Evolutionary conservation across 2,113 vertebrate genomes (phyloP).

Genomic region (Grallaria varia): DNA sequence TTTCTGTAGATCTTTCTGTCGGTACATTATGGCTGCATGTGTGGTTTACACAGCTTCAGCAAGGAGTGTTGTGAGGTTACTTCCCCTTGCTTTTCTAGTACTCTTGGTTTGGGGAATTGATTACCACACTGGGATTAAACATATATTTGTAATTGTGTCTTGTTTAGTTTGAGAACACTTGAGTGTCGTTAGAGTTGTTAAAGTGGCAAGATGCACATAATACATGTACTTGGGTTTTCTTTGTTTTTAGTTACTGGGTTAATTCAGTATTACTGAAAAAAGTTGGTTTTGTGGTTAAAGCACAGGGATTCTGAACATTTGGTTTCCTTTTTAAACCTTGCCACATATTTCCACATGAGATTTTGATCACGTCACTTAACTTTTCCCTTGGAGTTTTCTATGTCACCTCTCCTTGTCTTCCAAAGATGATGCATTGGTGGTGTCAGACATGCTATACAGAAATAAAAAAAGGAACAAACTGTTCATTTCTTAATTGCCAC

Average conservation of each 20-base stretch:
- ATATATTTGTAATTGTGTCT: background rate
- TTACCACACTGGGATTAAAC: background rate
- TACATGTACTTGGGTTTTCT: background rate
- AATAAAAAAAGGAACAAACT: background rate
- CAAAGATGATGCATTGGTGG: background rate
- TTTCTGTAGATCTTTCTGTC: background rate
- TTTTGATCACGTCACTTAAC: constrained; percentile 4
- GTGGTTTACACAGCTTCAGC: constrained; percentile 16
- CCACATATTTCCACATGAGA: background rate
- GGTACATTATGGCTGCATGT: background rate
- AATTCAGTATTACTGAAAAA: background rate
- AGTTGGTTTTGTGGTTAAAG: constrained; percentile 19
- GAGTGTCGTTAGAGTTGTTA: background rate
- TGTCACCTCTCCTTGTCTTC: background rate
- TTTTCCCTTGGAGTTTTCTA: background rate
- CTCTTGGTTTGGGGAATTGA: constrained; percentile 5
- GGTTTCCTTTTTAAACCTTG: background rate
- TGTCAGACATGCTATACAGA: background rate
- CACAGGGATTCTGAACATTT: background rate
- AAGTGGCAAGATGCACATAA: background rate
- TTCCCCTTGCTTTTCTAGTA: background rate
- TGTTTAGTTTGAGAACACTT: background rate
- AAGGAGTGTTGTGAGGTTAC: background rate
- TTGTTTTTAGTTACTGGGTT: constrained; percentile 3
- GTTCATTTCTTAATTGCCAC: background rate